A percentile compares a stretch with the other conserved stretches of the same genome.
phyloP scores from a whole-genome alignment of 2,113 vertebrate genomes.

The Phaetusa simplex region DNA sequence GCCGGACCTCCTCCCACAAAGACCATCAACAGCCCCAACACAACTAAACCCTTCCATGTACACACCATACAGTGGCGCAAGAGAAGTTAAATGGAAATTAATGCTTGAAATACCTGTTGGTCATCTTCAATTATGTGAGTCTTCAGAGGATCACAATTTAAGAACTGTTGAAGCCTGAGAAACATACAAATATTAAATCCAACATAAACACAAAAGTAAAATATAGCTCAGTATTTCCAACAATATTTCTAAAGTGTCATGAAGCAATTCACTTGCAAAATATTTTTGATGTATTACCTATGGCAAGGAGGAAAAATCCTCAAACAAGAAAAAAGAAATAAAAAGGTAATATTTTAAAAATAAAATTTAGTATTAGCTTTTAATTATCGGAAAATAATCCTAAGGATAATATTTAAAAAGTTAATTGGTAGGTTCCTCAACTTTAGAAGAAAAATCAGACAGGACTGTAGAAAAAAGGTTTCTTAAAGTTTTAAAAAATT shows the following conservation, averaged over 20 bases:
- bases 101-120: constrained; percentile 61
- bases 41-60: neutral
- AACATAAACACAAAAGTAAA: neutral
- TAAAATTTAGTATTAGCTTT: neutral
- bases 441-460: neutral
- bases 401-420: neutral
- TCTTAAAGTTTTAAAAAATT: neutral
- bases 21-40: neutral
- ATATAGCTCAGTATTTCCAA: rapidly evolving
- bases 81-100: neutral
- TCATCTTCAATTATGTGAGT: neutral
- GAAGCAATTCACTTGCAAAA: neutral
- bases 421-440: neutral
- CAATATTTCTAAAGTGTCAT: neutral
- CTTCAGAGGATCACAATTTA: constrained; percentile 63
- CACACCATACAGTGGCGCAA: neutral
- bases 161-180: constrained; percentile 70
- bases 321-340: neutral
- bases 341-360: neutral
- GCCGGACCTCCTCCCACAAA: neutral
- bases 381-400: neutral
- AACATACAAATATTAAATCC: neutral
- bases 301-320: neutral
- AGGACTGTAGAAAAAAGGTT: neutral
- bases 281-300: neutral